Evolutionary conservation across 2,888 invertebrate species (phyloP).

Genomic region (Rhogogaster chlorosoma): DNA sequence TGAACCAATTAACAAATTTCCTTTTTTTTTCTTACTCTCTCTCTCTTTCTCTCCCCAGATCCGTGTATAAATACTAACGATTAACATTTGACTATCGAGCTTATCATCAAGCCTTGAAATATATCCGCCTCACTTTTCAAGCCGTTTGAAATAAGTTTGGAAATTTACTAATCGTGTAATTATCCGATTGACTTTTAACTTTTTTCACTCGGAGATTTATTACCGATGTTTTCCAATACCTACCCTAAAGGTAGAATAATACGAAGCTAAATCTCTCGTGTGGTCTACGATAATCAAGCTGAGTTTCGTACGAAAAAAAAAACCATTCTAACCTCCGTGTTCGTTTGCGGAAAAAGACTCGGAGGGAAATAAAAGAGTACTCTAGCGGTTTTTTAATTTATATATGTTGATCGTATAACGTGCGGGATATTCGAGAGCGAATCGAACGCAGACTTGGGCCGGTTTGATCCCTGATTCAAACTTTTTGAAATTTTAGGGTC

Average conservation of each 20-base stretch:
- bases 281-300: slow-evolving; percentile 26
- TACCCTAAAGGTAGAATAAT: neutral
- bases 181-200: neutral
- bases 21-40: neutral
- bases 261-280: slow-evolving; percentile 36
- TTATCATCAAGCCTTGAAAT: neutral
- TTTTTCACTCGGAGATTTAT: slow-evolving; percentile 32
- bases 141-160: neutral
- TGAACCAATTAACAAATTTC: neutral
- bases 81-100: neutral
- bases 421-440: neutral
- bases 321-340: neutral
- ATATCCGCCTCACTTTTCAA: neutral
- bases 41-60: neutral
- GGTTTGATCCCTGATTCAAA: slow-evolving; percentile 4
- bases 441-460: neutral
- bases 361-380: neutral
- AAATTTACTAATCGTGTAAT: neutral
- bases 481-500: slow-evolving; percentile 28
- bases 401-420: neutral
- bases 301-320: neutral
- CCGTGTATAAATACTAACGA: neutral
- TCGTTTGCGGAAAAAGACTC: neutral
- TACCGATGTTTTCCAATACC: neutral
- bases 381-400: slow-evolving; percentile 7